phyloP scores from a whole-genome alignment of 2,113 vertebrate species.

The Limnothrissa miodon region DNA sequence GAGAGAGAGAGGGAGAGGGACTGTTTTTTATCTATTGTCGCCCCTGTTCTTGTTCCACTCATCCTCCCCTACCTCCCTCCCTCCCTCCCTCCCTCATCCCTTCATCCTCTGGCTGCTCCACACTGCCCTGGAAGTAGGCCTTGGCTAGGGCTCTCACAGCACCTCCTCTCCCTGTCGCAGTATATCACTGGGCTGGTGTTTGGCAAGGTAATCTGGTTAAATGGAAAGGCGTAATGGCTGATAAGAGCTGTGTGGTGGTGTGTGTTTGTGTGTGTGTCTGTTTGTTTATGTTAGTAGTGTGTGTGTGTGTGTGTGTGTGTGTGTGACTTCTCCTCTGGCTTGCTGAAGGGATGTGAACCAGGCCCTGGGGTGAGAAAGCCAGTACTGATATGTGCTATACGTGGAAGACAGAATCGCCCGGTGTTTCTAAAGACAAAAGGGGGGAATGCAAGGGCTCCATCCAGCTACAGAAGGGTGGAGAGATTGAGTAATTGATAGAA shows the following conservation, averaged over 20 bases:
- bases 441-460: neutral
- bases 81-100: too few species aligned
- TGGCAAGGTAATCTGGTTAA: slow-evolving; percentile 68
- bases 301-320: slow-evolving; percentile 50
- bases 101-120: neutral
- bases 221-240: slow-evolving; percentile 59
- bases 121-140: neutral
- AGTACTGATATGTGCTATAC: slow-evolving; percentile 20
- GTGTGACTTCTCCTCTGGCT: slow-evolving; percentile 4
- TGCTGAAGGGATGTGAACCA: slow-evolving; percentile 32
- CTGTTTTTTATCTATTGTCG: neutral
- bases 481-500: neutral
- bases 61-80: neutral
- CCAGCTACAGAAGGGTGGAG: neutral
- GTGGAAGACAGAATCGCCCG: neutral
- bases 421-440: slow-evolving; percentile 8
- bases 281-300: slow-evolving; percentile 52
- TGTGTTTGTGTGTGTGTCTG: slow-evolving; percentile 56
- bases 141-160: neutral
- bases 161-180: slow-evolving; percentile 47
- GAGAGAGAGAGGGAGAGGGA: neutral
- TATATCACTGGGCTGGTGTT: slow-evolving; percentile 61
- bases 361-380: slow-evolving; percentile 10
- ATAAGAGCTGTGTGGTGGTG: slow-evolving; percentile 66
- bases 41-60: neutral